These are phyloP conservation scores for Esox masquinongy DNA, from an alignment of 2,797 vertebrate genomes.

Conservation along the genomic window DNA sequence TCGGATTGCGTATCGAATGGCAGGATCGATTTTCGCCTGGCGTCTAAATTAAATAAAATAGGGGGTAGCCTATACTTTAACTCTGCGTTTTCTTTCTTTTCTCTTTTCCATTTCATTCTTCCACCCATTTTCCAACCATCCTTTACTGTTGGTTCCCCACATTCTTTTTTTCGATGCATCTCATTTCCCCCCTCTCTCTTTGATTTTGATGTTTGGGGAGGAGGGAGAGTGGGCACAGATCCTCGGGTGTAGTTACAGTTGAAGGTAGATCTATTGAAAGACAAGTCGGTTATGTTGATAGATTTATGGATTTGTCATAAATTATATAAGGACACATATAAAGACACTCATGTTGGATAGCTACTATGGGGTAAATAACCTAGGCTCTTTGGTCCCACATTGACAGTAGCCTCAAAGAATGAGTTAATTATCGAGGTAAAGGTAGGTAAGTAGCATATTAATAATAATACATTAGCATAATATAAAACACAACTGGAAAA, in stretches of 20 bases:
- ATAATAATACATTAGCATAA: slow-evolving; percentile 28
- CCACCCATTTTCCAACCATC: slow-evolving; percentile 74
- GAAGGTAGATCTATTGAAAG: slow-evolving; percentile 63
- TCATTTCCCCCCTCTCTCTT: slow-evolving; percentile 73
- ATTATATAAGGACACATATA: slow-evolving; percentile 56
- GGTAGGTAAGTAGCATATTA: slow-evolving; percentile 15
- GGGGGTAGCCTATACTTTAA: slow-evolving; percentile 78
- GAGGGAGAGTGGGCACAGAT: slow-evolving; percentile 44
- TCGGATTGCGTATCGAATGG: slow-evolving; percentile 95
- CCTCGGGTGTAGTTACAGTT: slow-evolving; percentile 68
- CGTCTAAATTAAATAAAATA: slow-evolving; percentile 94
- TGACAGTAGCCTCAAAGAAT: background rate
- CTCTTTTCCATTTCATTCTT: slow-evolving; percentile 66
- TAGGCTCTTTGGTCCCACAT: background rate
- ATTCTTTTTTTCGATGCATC: slow-evolving; percentile 76
- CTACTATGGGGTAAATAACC: background rate
- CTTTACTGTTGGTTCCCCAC: slow-evolving; percentile 69
- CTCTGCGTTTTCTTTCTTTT: slow-evolving; percentile 83
- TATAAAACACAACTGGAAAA: slow-evolving; percentile 16
- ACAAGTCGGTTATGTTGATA: slow-evolving; percentile 53
- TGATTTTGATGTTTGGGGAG: slow-evolving; percentile 73
- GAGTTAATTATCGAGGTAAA: slow-evolving; percentile 16
- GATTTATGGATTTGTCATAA: slow-evolving; percentile 69
- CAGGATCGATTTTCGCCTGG: slow-evolving; percentile 94
- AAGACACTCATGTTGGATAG: slow-evolving; percentile 20